Percentiles rank a stretch among this genome's conserved stretches.
phyloP scores from a whole-genome alignment of 2,888 invertebrate genomes.

The Lumbricus terrestris region DNA sequence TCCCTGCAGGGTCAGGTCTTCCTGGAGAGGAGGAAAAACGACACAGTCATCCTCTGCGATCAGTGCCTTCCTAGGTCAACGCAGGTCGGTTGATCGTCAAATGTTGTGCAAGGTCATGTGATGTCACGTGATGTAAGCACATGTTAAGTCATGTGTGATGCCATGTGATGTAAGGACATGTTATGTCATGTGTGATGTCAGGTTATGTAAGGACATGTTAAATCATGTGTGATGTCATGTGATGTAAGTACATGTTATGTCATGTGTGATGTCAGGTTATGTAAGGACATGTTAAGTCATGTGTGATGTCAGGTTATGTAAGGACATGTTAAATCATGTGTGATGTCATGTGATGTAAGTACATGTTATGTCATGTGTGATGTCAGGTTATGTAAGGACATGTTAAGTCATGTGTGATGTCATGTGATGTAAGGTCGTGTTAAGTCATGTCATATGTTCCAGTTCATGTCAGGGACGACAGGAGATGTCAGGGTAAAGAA shows the following conservation, averaged over 20 bases:
- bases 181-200: background rate
- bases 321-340: background rate
- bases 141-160: background rate
- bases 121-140: background rate
- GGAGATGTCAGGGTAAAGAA: no score
- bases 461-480: no score
- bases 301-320: background rate
- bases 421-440: no score
- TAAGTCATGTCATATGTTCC: no score
- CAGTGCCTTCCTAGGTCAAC: slow-evolving; percentile 3
- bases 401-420: no score
- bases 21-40: background rate
- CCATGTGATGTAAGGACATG: background rate
- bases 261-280: background rate
- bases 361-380: no score
- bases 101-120: background rate
- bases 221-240: background rate
- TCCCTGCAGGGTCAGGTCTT: background rate
- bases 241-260: no score
- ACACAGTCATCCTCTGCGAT: background rate
- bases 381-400: no score
- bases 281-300: background rate
- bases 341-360: no score
- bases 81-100: background rate
- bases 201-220: background rate